Evolutionary conservation across 2,113 vertebrate genomes (phyloP).

Genomic region (Heterochromis multidens): DNA sequence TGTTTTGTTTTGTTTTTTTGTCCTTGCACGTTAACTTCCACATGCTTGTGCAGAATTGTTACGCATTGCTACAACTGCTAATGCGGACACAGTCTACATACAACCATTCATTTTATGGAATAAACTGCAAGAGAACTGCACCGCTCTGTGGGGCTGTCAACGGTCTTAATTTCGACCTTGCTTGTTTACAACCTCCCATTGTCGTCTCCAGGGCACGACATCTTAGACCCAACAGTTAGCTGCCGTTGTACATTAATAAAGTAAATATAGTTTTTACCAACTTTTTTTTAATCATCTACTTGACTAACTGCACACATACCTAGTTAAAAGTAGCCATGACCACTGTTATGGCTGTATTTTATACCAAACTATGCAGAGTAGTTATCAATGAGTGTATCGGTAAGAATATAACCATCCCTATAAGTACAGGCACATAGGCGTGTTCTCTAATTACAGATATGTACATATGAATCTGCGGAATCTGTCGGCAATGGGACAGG

Average conservation of each 20-base stretch:
- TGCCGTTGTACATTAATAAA: not conserved
- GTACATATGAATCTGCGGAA: not conserved
- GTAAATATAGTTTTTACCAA: not conserved
- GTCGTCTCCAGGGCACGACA: fast-evolving
- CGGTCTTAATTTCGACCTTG: not conserved
- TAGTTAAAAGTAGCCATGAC: not conserved
- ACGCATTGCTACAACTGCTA: not conserved
- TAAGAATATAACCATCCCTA: fast-evolving
- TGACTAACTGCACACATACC: not conserved
- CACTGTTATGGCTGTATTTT: not conserved
- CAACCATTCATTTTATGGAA: fast-evolving
- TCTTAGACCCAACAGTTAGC: not conserved
- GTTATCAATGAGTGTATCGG: not conserved
- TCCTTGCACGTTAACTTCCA: not conserved
- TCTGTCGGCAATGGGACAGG: not conserved
- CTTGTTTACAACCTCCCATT: not conserved
- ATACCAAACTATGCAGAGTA: not conserved
- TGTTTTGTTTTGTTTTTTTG: too few relatives aligned
- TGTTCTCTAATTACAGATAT: not conserved
- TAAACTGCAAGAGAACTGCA: fast-evolving
- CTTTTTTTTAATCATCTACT: not conserved
- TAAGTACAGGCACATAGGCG: not conserved
- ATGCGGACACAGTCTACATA: not conserved
- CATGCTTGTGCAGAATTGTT: not conserved
- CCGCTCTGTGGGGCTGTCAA: not conserved